Base-by-base conservation (phyloP, 2,888 invertebrate genomes). In the Mimas tiliae region DNA sequence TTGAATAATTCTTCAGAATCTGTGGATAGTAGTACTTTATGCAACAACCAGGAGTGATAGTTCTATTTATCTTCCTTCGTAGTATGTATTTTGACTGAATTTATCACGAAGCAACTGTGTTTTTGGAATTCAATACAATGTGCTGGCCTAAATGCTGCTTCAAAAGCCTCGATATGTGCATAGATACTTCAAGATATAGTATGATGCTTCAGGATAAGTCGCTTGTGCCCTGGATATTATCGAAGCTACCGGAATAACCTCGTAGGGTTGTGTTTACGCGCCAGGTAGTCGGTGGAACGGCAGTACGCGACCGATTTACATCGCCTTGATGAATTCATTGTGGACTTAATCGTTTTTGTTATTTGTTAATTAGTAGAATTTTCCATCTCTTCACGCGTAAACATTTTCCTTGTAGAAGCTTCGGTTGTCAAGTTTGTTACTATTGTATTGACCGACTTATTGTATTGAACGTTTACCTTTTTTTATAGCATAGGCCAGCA, bases 351-450 rank as follows among this genome's bases (percentile, higher is more conserved):
- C 52, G 73, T 67, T 69, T 72, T 64, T 63, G 71, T 69, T 68
- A 55, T 67, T 67, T 64, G 64, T 67, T 63, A 67, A 77, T 81
- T 79, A 76, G 67, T 69, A 65, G 71, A 76, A 70, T 63, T 72
- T 74, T 77, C 73, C 75, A 65, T 69, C 58, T 27, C 19, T 45
- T 47, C 21, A 14, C 21, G 47, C 14, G 27, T 62, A 16, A 52
- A 14, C 50, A 27, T 55, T 64, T 58, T 64, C 64, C 58, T 48
- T 38, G 58, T 42, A 52, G 21, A 33, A 27, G 14, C 21, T 27
- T 52, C 21, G 12, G 14, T 21, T 52, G 27, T 52, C 0, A 14
- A 52, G 38, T 12, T 6, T 11, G 14, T 19, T 33, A n/a, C 14
- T 34, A 34, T 53, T 58, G 4, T n/a, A n/a, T n/a, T n/a, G 27